These are phyloP conservation scores for Copsychus sechellarum DNA, from an alignment of 2,113 vertebrate genomes.

Conservation along the genomic window DNA sequence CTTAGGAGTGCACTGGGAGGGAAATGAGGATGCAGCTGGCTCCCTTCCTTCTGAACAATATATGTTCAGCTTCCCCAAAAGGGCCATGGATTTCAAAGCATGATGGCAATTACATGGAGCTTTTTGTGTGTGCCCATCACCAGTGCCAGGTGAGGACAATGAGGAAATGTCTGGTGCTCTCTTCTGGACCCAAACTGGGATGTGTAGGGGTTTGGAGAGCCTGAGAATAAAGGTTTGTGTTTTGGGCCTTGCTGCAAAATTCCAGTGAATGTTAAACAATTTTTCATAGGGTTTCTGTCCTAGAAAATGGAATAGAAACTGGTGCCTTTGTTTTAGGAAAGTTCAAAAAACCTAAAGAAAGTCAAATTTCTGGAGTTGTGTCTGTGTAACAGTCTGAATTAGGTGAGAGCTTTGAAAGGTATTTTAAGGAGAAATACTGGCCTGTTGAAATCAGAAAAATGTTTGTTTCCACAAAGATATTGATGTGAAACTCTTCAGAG, in stretches of 20 bases:
- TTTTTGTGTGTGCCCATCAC: background rate
- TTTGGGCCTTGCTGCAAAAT: background rate
- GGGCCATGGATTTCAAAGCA: background rate
- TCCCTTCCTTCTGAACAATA: background rate
- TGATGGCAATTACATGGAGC: background rate
- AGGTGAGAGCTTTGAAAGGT: background rate
- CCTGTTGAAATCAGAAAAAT: background rate
- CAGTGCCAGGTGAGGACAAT: background rate
- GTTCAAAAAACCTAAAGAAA: background rate
- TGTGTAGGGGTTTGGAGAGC: background rate
- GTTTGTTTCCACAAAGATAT: background rate
- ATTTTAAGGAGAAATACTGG: background rate
- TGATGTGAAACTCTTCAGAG: background rate
- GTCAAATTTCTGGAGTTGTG: background rate
- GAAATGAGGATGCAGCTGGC: background rate
- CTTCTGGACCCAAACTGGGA: rapidly evolving
- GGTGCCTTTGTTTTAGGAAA: background rate
- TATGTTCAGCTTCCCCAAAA: background rate
- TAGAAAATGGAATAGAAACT: background rate
- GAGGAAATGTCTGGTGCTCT: background rate
- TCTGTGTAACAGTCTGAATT: background rate
- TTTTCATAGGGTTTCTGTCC: background rate
- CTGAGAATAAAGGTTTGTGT: background rate
- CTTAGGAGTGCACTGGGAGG: background rate
- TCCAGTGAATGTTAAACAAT: background rate